phyloP scores from a whole-genome alignment of 2,888 invertebrate genomes.

The Pecten maximus region DNA sequence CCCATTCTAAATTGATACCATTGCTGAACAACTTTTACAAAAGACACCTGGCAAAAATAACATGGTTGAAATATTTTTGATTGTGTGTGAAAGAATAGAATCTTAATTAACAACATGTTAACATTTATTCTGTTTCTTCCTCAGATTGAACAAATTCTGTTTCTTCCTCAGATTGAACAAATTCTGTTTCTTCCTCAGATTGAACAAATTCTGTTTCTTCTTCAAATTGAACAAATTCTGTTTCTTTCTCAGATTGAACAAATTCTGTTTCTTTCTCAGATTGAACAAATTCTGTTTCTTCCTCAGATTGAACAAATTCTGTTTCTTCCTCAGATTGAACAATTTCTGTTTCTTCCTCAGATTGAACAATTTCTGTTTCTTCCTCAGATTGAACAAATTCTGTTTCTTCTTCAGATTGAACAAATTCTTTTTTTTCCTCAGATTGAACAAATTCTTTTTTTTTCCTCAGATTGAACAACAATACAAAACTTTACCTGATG shows the following conservation, averaged over 20 bases:
- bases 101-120: neutral
- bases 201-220: too few species aligned
- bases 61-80: too few species aligned
- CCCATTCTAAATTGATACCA: too few species aligned
- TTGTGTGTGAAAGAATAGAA: too few species aligned
- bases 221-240: too few species aligned
- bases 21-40: too few species aligned
- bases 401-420: slow-evolving; percentile 16
- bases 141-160: slow-evolving; percentile 71
- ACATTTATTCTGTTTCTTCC: neutral
- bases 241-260: slow-evolving; percentile 31
- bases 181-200: neutral
- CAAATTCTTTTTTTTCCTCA: too few species aligned
- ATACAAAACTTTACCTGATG: slow-evolving; percentile 79
- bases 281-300: neutral
- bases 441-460: too few species aligned
- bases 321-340: slow-evolving; percentile 18
- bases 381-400: neutral
- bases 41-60: too few species aligned
- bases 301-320: neutral
- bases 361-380: too few species aligned
- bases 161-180: slow-evolving; percentile 26
- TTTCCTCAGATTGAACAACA: slow-evolving; percentile 78
- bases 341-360: neutral
- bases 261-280: neutral